phyloP scores from a whole-genome alignment of 2,113 vertebrate genomes.

The Ptilonorhynchus violaceus region DNA sequence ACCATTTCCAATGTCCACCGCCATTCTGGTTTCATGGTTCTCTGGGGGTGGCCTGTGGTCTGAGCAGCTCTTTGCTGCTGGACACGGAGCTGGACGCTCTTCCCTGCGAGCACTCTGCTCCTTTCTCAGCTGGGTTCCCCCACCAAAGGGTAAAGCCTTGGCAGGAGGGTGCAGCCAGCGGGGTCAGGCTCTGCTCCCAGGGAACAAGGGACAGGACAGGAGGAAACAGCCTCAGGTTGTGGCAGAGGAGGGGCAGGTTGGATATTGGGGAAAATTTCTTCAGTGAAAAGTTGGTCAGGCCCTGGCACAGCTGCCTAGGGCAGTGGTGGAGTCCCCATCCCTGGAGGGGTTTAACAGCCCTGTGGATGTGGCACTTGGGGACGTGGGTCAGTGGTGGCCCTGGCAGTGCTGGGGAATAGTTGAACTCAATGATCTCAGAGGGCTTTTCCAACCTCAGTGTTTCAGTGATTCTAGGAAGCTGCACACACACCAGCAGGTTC shows the following conservation, averaged over 20 bases:
- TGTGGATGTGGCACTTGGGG: not conserved
- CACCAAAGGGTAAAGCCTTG: not conserved
- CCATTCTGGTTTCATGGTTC: not conserved
- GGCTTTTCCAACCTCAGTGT: not conserved
- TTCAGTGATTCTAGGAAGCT: not conserved
- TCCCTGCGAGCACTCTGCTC: not conserved
- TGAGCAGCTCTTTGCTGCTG: not conserved
- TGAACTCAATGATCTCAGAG: not conserved
- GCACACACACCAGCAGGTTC: not conserved
- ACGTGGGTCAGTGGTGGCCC: not conserved
- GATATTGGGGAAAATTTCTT: not conserved
- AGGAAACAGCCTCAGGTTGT: accelerated
- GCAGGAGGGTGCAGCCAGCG: accelerated
- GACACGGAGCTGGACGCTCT: not conserved
- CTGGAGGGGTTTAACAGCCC: not conserved
- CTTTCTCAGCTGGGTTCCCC: not conserved
- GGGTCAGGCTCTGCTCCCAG: accelerated
- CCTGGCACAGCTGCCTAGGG: not conserved
- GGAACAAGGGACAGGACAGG: not conserved
- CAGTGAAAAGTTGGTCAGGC: not conserved
- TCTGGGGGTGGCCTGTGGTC: not conserved
- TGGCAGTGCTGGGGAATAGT: not conserved
- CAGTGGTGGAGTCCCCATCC: not conserved
- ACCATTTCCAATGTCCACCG: not conserved
- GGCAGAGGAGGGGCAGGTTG: not conserved